These are phyloP conservation scores for Enhydra lutris DNA, from an alignment of 2,113 vertebrate species.

Conservation along the genomic window DNA sequence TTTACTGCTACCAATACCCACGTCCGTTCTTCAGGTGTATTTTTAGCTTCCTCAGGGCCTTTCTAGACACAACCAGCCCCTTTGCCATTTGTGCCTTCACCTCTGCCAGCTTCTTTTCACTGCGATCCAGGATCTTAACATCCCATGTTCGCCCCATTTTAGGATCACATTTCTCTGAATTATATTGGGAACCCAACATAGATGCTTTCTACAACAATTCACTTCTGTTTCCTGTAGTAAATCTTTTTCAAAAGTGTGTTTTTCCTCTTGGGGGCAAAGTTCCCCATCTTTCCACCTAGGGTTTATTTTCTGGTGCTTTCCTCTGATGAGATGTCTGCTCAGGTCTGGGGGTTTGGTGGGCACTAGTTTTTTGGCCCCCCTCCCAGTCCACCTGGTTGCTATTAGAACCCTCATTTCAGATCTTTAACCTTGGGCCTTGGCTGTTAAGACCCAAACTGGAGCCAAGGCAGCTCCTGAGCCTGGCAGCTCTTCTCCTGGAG, in stretches of 20 bases:
- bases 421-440: not conserved
- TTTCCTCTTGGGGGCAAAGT: not conserved
- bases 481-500: constrained; percentile 11
- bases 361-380: not conserved
- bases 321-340: not conserved
- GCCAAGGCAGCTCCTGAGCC: not conserved
- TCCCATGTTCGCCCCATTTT: not conserved
- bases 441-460: not conserved
- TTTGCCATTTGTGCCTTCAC: not conserved
- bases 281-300: not conserved
- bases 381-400: not conserved
- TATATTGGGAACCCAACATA: not conserved
- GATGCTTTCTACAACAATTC: not conserved
- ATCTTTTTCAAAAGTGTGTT: not conserved
- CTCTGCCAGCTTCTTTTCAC: not conserved
- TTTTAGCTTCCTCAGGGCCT: not conserved
- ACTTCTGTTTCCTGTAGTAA: not conserved
- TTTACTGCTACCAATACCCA: not conserved
- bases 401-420: not conserved
- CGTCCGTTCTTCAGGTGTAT: not conserved
- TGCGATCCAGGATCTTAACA: accelerated
- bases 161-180: not conserved
- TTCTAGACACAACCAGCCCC: not conserved
- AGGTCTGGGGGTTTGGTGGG: not conserved
- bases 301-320: not conserved